phyloP scores from a whole-genome alignment of 2,113 vertebrate species.

The Ondatra zibethicus region DNA sequence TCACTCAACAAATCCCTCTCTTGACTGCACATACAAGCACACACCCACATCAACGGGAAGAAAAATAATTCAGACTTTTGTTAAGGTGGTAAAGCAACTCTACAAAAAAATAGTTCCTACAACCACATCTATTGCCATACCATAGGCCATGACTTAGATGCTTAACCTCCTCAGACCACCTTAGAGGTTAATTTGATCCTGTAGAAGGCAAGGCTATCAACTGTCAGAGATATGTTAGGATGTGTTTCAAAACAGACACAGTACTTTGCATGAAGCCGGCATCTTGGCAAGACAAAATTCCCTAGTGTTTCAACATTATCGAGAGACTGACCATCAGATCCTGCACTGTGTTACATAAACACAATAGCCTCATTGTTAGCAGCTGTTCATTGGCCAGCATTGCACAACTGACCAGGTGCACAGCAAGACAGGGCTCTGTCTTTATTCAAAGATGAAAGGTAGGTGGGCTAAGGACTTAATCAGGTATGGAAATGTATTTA shows the following conservation, averaged over 20 bases:
- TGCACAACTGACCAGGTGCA: conserved; percentile 88
- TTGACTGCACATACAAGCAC: conserved; percentile 61
- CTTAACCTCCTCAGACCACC: conserved; percentile 66
- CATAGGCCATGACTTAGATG: conserved; percentile 50
- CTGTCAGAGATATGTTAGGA: conserved; percentile 73
- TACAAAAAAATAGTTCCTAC: conserved; percentile 69
- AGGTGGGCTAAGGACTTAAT: background rate
- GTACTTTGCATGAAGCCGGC: conserved; percentile 73
- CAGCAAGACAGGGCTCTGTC: conserved; percentile 72
- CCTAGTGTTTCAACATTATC: conserved; percentile 80
- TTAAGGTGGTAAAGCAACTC: conserved; percentile 72
- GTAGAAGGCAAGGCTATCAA: conserved; percentile 70
- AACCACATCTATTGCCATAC: conserved; percentile 51
- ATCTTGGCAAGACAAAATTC: conserved; percentile 82
- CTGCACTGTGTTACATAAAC: conserved; percentile 83
- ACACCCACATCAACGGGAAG: conserved; percentile 61
- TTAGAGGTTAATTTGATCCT: conserved; percentile 61
- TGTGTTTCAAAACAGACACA: conserved; percentile 80
- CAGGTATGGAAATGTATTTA: background rate
- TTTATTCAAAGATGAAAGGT: conserved; percentile 72
- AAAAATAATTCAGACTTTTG: conserved; percentile 72
- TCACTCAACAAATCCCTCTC: conserved; percentile 80
- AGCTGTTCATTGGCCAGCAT: conserved; percentile 86
- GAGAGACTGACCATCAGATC: conserved; percentile 83
- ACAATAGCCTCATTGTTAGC: conserved; percentile 89